A percentile compares a stretch with the other conserved stretches of the same genome.
phyloP scores from a whole-genome alignment of 2,888 invertebrate species.

The Epicampocera succincta region DNA sequence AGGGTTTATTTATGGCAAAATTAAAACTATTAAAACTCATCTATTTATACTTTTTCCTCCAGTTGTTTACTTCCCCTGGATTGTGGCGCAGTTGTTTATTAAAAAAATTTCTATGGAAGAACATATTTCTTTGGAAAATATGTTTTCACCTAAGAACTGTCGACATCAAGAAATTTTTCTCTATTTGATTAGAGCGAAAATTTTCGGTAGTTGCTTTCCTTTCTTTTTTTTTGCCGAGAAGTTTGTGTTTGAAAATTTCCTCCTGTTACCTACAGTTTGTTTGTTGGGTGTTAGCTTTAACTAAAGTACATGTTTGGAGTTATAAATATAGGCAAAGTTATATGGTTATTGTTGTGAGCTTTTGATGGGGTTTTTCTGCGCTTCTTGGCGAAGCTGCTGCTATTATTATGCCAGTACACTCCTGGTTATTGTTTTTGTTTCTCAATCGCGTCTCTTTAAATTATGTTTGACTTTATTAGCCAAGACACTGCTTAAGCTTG shows the following conservation, averaged over 20 bases:
- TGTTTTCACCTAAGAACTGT: no score
- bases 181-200: no score
- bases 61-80: no score
- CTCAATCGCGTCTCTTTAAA: slow-evolving; percentile 58
- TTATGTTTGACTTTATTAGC: slow-evolving; percentile 72
- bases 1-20: no score
- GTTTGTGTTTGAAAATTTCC: background rate
- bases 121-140: no score
- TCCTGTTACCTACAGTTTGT: background rate
- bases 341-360: slow-evolving; percentile 67
- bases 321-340: slow-evolving; percentile 70
- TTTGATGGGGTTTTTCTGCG: slow-evolving; percentile 36
- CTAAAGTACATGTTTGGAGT: slow-evolving; percentile 65
- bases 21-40: no score
- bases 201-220: no score
- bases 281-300: slow-evolving; percentile 13
- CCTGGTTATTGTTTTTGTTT: slow-evolving; percentile 48
- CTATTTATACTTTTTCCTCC: no score
- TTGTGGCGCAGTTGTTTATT: no score
- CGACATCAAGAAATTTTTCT: no score
- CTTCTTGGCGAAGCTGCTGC: slow-evolving; percentile 16
- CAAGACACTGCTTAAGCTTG: slow-evolving; percentile 67
- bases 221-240: background rate
- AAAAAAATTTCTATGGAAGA: no score
- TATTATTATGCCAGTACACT: slow-evolving; percentile 14